A percentile compares a stretch with the other conserved stretches of the same genome.
These are phyloP conservation scores for Elgaria multicarinata DNA, from an alignment of 2,113 vertebrate species.

Conservation along the genomic window DNA sequence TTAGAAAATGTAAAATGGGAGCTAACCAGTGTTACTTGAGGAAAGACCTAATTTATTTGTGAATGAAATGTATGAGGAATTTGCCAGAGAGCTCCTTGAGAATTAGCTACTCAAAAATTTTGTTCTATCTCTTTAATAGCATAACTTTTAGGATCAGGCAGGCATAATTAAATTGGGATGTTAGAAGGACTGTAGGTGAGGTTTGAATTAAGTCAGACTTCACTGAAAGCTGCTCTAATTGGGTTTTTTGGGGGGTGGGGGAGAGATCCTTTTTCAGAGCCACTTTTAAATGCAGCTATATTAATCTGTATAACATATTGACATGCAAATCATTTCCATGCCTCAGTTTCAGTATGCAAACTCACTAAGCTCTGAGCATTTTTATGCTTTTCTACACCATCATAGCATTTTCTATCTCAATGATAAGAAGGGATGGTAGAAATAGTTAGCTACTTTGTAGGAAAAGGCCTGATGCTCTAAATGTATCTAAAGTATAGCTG, in stretches of 20 bases:
- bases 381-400: not conserved
- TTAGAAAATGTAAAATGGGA: not conserved
- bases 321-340: not conserved
- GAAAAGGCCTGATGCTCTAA: not conserved
- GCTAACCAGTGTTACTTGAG: not conserved
- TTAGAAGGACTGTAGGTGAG: not conserved
- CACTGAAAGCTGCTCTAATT: not conserved
- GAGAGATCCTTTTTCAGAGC: not conserved
- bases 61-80: not conserved
- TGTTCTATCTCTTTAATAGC: not conserved
- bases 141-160: not conserved
- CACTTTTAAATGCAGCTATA: not conserved
- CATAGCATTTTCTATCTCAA: not conserved
- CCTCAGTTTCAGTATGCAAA: not conserved
- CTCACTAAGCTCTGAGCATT: not conserved
- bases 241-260: not conserved
- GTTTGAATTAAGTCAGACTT: not conserved
- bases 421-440: accelerated
- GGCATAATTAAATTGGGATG: not conserved
- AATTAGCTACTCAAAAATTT: not conserved
- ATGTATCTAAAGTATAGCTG: not conserved
- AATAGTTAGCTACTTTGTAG: not conserved
- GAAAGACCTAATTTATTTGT: not conserved
- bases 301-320: not conserved
- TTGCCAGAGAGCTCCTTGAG: not conserved